Evolutionary conservation across 2,797 vertebrate species (phyloP), one percentile per base, ranked within the genome.

Genomic region (Lagocephalus sceleratus): DNA sequence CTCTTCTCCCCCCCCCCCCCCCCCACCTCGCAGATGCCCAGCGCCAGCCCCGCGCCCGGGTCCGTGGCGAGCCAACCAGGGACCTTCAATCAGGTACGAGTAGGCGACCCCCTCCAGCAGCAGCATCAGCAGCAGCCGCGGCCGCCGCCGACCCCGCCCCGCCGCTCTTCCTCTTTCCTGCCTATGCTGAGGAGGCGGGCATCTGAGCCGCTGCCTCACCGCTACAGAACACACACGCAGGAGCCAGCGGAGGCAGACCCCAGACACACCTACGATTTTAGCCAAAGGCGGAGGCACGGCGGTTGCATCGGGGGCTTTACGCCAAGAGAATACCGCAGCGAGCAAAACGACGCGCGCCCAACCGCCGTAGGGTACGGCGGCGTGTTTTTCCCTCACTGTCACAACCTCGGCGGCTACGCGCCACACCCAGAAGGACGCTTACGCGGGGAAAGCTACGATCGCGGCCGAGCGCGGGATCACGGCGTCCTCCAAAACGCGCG

Each of bases 11-110:
- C 25, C 8, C 8, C 5, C 8, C 5, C 3, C 32, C 12, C 14
- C 8, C 5, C 3, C 32, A 3, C 14, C 32, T 12, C 3, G 1
- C 61, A 84, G 83, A 42, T 19, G 23, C 10, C 20, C 4, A 29
- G 2, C 1, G 8, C 47, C 51, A 71, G 17, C 51, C 22, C 40
- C 3, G 43, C 57, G 22, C 10, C 54, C 0, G 16, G 22, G 2
- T 10, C 57, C 23, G 1, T 51, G 51, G 0, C 17, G 54, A 21
- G 42, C 20, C 80, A 53, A 0, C 35, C 23, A 17, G 10, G 3
- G 23, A 5, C 11, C 43, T 63, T 56, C 51, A 69, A 81, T 79
- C 88, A 92, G 89, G 90, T 92, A 91, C 75, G 51, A 64, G 51
- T 3, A 15, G 51, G 71, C 3, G 63, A 65, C 15, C 26, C 39